Conservation (phyloP, 2,797 vertebrate species). For the Myotis planiceps region DNA sequence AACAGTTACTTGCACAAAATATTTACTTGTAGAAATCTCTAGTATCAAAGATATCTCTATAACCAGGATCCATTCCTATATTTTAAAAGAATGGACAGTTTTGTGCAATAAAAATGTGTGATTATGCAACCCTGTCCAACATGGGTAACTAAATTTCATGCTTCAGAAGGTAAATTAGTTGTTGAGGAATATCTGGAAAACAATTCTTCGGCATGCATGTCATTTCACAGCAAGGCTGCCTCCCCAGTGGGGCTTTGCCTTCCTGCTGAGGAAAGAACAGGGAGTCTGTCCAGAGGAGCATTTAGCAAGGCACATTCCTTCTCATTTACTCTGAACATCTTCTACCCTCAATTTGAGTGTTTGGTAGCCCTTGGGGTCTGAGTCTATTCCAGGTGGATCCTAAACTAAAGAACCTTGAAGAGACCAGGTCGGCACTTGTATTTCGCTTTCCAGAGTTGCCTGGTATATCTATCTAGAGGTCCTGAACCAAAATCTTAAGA, state of each 20-base stretch:
- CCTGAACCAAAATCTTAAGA: not conserved
- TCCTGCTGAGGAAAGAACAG: not conserved
- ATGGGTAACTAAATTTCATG: constrained; percentile 68
- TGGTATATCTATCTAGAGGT: not conserved
- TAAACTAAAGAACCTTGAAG: constrained; percentile 17
- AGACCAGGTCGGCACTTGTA: not conserved
- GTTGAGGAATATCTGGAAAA: constrained; percentile 57
- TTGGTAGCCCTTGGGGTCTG: not conserved
- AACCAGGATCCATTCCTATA: not conserved
- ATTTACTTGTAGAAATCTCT: constrained; percentile 50
- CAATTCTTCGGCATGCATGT: not conserved
- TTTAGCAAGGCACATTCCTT: constrained; percentile 40
- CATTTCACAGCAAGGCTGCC: constrained; percentile 34
- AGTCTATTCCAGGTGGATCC: not conserved
- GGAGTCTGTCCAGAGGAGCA: not conserved
- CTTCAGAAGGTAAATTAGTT: constrained; percentile 64
- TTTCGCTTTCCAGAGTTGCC: not conserved
- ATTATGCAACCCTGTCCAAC: constrained; percentile 68
- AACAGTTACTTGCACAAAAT: not conserved
- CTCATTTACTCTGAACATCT: not conserved
- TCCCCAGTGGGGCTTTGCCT: not conserved
- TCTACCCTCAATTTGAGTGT: not conserved
- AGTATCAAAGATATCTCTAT: constrained; percentile 47
- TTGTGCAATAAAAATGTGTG: constrained; percentile 62
- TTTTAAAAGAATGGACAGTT: constrained; percentile 60